Conservation (phyloP, 2,888 invertebrate species). For the Diachrysia chrysitis region DNA sequence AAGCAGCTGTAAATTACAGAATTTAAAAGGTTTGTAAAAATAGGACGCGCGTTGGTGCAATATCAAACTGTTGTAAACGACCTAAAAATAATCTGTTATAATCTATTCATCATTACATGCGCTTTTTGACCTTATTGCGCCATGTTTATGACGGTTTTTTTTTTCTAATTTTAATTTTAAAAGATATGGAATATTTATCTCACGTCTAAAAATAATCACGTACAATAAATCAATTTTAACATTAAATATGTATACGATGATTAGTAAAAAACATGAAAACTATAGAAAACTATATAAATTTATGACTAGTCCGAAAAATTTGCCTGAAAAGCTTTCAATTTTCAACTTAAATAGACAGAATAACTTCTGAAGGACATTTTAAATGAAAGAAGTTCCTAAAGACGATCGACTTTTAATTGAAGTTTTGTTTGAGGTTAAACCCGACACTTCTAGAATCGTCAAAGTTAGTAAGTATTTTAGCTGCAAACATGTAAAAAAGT, state of each 20-base stretch:
- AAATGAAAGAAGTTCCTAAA: background rate
- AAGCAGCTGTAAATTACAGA: too few species aligned
- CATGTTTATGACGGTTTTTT: background rate
- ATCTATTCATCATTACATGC: too few species aligned
- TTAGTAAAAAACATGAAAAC: too few species aligned
- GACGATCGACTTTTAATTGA: constrained; percentile 2
- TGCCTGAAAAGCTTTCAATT: too few species aligned
- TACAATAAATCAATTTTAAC: too few species aligned
- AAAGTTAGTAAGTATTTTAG: background rate
- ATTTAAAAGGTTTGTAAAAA: background rate
- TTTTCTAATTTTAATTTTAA: too few species aligned
- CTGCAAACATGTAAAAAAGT: background rate
- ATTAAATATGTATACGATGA: too few species aligned
- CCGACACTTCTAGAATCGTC: background rate
- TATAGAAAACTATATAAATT: too few species aligned
- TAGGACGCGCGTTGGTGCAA: background rate
- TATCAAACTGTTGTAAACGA: background rate
- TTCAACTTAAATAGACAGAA: background rate
- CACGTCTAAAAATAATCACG: background rate
- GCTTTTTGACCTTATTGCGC: background rate
- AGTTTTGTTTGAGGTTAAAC: background rate
- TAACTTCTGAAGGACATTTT: background rate
- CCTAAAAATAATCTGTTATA: background rate
- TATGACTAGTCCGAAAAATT: too few species aligned
- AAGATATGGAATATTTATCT: background rate